A percentile compares a stretch with the other conserved stretches of the same genome.
Conservation (phyloP, 2,113 vertebrate species). For the Mirza zaza region DNA sequence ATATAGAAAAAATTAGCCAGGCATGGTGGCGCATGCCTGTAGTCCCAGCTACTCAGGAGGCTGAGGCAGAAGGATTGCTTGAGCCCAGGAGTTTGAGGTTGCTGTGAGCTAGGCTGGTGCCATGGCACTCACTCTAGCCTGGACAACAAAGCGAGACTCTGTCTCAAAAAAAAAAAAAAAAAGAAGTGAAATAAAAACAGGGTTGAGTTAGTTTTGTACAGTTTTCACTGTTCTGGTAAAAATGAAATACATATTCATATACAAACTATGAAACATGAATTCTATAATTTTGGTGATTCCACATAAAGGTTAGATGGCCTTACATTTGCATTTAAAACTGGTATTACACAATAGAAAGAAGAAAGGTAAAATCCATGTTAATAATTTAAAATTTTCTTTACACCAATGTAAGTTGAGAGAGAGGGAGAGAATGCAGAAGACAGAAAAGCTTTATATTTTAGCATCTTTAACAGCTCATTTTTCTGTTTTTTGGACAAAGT, state of each 20-base stretch:
- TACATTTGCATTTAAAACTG: conserved; percentile 12
- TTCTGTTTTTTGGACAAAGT: background rate
- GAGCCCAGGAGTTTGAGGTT: too few relatives aligned
- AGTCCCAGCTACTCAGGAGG: too few relatives aligned
- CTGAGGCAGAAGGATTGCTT: too few relatives aligned
- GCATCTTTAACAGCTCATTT: background rate
- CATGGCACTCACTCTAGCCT: too few relatives aligned
- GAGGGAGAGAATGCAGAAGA: background rate
- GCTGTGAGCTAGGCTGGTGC: too few relatives aligned
- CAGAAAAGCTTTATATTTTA: background rate
- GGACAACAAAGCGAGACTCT: too few relatives aligned
- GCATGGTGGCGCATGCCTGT: too few relatives aligned
- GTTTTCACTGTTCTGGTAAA: background rate
- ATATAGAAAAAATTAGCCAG: too few relatives aligned
- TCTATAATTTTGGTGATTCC: background rate
- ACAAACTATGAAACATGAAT: background rate
- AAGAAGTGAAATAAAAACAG: background rate
- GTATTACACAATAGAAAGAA: background rate
- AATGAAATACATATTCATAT: background rate
- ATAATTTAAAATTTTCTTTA: background rate
- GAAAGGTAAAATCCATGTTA: background rate
- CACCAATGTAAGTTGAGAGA: background rate
- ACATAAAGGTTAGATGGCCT: background rate
- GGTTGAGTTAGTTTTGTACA: background rate
- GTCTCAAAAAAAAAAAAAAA: too few relatives aligned